Percentiles rank a stretch among this genome's conserved stretches.
phyloP scores from a whole-genome alignment of 2,888 invertebrate species.

The Pachliopta kotzebuea region DNA sequence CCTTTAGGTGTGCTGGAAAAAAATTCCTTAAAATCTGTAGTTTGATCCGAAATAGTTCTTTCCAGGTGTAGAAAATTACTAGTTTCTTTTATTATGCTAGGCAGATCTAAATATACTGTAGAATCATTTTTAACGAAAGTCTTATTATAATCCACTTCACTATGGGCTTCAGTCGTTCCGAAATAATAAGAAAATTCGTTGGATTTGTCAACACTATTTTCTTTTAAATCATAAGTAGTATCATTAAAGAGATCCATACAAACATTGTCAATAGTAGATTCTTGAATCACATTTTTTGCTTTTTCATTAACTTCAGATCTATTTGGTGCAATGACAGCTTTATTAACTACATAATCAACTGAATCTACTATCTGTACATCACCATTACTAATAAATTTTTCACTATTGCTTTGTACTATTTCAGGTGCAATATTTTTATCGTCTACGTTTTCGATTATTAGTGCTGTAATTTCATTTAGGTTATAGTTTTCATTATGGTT shows the following conservation, averaged over 20 bases:
- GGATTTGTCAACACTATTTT: constrained; percentile 40
- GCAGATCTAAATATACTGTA: constrained; percentile 69
- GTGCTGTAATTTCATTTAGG: constrained; percentile 12
- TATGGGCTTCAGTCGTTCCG: constrained; percentile 38
- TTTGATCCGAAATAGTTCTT: constrained; percentile 45
- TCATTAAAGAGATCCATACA: constrained; percentile 68
- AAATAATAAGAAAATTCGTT: constrained; percentile 45
- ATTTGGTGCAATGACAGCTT: constrained; percentile 24
- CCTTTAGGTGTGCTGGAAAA: constrained; percentile 63
- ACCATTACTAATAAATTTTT: constrained; percentile 24
- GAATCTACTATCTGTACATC: constrained; percentile 12
- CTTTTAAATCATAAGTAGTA: constrained; percentile 49
- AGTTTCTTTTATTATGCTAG: constrained; percentile 55
- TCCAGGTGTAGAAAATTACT: constrained; percentile 59
- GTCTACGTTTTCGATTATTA: constrained; percentile 9
- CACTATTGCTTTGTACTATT: constrained; percentile 29
- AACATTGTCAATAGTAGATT: constrained; percentile 48
- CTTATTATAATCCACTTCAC: constrained; percentile 31
- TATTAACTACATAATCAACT: constrained; percentile 22
- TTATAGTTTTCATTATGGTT: not conserved
- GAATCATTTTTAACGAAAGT: constrained; percentile 56
- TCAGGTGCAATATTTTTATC: constrained; percentile 12
- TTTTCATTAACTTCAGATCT: constrained; percentile 31
- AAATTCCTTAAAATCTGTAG: constrained; percentile 38
- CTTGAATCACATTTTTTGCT: constrained; percentile 34